Percentiles rank a stretch among this genome's conserved stretches.
Conservation (phyloP, 2,888 invertebrate genomes). For the Drosophila prostipennis region DNA sequence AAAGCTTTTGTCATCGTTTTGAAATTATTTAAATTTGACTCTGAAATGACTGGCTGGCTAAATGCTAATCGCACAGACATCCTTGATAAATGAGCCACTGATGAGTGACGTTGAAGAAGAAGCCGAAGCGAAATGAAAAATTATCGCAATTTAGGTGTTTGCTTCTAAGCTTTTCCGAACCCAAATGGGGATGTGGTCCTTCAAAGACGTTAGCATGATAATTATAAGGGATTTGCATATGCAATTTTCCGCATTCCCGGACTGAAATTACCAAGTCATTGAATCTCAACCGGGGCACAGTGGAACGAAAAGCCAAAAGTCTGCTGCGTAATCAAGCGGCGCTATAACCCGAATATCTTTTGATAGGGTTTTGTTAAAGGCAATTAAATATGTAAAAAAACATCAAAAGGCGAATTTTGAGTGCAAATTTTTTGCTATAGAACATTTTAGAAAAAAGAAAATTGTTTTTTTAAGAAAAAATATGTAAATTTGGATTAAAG, state of each 20-base stretch:
- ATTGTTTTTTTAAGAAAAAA: too few relatives aligned
- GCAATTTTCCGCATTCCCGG: slow-evolving; percentile 54
- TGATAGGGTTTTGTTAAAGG: too few relatives aligned
- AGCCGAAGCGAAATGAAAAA: slow-evolving; percentile 33
- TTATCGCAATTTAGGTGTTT: slow-evolving; percentile 30
- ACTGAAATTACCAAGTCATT: background rate
- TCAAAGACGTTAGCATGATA: slow-evolving; percentile 37
- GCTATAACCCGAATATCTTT: too few relatives aligned
- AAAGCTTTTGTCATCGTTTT: slow-evolving; percentile 63
- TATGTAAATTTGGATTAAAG: too few relatives aligned
- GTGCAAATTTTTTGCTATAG: too few relatives aligned
- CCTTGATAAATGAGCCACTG: slow-evolving; percentile 67
- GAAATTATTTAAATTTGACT: slow-evolving; percentile 65
- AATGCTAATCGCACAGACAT: slow-evolving; percentile 33
- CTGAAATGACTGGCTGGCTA: slow-evolving; percentile 44
- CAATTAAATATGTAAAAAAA: too few relatives aligned
- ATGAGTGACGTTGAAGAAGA: slow-evolving; percentile 13
- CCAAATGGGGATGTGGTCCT: background rate
- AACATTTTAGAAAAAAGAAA: too few relatives aligned
- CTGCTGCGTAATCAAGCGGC: too few relatives aligned
- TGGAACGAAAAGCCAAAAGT: too few relatives aligned
- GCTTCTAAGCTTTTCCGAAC: slow-evolving; percentile 8
- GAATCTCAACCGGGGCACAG: background rate
- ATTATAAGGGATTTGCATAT: slow-evolving; percentile 67
- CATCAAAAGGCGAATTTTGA: too few relatives aligned